phyloP scores from a whole-genome alignment of 2,888 invertebrate species.

The Pristionchus exspectatus region DNA sequence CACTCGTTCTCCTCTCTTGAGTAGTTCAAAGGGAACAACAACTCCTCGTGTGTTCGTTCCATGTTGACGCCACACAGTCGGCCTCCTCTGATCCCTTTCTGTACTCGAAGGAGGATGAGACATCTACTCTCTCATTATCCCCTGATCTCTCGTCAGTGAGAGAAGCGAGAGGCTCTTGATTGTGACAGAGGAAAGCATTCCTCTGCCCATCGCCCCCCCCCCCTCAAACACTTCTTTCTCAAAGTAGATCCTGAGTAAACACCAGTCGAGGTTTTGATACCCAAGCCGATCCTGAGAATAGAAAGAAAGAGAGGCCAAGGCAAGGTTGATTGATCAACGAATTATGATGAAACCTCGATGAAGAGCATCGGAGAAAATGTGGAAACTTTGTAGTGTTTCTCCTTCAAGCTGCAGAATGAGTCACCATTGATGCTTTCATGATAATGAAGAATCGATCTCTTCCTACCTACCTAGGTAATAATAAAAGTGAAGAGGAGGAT shows the following conservation, averaged over 20 bases:
- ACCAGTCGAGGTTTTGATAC: neutral
- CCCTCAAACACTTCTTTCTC: conserved; percentile 21
- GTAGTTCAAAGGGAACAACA: neutral
- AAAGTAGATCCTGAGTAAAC: conserved; percentile 49
- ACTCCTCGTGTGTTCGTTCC: neutral
- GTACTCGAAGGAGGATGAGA: neutral
- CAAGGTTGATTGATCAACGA: neutral
- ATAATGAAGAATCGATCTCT: too few relatives aligned
- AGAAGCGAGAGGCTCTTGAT: neutral
- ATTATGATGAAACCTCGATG: neutral
- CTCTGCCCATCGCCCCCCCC: conserved; percentile 13
- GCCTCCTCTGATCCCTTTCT: conserved; percentile 9
- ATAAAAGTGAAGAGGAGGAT: too few relatives aligned
- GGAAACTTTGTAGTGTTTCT: neutral
- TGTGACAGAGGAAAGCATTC: neutral
- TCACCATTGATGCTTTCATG: neutral
- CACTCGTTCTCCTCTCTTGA: neutral
- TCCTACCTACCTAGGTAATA: too few relatives aligned
- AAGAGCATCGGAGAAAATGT: neutral
- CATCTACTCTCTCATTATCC: neutral
- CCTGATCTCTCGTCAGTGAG: neutral
- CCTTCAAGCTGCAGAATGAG: too few relatives aligned
- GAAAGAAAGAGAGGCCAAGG: neutral
- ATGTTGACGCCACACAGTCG: neutral
- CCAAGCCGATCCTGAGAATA: conserved; percentile 18